These are phyloP conservation scores for Chloroclysta siterata DNA, from an alignment of 2,888 invertebrate genomes.

Conservation along the genomic window DNA sequence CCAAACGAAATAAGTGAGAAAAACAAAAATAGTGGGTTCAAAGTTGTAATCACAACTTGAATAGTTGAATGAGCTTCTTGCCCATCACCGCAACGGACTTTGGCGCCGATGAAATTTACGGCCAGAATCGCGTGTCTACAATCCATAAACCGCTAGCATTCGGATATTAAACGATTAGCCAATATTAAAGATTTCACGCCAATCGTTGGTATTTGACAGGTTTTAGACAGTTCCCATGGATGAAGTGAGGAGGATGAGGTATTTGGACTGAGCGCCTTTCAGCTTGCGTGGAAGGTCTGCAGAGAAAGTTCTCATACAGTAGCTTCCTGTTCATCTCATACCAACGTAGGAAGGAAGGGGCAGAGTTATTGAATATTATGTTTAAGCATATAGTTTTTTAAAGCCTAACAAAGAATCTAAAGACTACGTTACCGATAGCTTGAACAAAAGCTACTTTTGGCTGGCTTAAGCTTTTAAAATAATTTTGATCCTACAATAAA, in stretches of 20 bases:
- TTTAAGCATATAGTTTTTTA: too few relatives aligned
- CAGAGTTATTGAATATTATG: too few relatives aligned
- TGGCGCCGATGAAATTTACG: constrained; percentile 17
- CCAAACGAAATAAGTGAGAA: too few relatives aligned
- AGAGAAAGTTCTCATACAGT: constrained; percentile 26
- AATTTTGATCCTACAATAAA: too few relatives aligned
- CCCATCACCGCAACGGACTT: constrained; percentile 11
- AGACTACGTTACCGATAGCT: too few relatives aligned
- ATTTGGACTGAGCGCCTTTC: constrained; percentile 40
- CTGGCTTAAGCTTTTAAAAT: too few relatives aligned
- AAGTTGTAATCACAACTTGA: background rate
- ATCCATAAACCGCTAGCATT: constrained; percentile 39
- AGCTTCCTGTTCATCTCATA: constrained; percentile 1
- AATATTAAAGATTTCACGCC: constrained; percentile 66
- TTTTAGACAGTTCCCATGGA: constrained; percentile 37
- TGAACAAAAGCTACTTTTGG: too few relatives aligned
- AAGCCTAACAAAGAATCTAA: too few relatives aligned
- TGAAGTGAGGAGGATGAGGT: constrained; percentile 33
- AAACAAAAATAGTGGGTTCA: too few relatives aligned
- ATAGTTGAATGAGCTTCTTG: background rate
- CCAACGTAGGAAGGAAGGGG: background rate
- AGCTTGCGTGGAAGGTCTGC: constrained; percentile 21
- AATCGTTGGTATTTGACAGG: constrained; percentile 57
- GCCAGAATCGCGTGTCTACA: constrained; percentile 40
- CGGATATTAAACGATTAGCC: constrained; percentile 52